phyloP scores from a whole-genome alignment of 1,140 invertebrate genomes.

The Temnothorax curvispinosus region DNA sequence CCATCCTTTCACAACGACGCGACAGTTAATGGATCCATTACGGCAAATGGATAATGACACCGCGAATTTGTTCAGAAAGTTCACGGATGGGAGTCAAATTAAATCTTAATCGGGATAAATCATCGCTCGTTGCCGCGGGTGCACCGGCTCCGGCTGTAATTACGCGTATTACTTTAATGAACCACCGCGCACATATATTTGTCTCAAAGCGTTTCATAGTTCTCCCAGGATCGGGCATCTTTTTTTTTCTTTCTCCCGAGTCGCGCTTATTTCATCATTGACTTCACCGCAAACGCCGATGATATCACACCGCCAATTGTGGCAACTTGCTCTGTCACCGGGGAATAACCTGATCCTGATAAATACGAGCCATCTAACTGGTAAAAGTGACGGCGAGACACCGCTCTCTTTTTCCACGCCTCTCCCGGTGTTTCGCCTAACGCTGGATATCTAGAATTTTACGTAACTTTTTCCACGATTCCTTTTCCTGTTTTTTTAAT shows the following conservation, averaged over 20 bases:
- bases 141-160: neutral
- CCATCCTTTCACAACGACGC: neutral
- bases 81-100: neutral
- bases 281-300: slow-evolving; percentile 49
- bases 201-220: slow-evolving; percentile 1
- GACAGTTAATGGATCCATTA: slow-evolving; percentile 61
- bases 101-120: slow-evolving; percentile 2
- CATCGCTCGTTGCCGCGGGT: neutral
- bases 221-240: neutral
- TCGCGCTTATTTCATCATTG: slow-evolving; percentile 57
- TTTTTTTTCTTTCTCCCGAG: neutral
- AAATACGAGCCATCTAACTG: neutral
- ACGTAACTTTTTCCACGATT: slow-evolving; percentile 28
- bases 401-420: slow-evolving; percentile 40
- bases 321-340: slow-evolving; percentile 56
- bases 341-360: slow-evolving; percentile 26
- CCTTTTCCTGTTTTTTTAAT: neutral
- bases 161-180: slow-evolving; percentile 10
- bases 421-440: slow-evolving; percentile 44
- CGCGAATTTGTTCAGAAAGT: slow-evolving; percentile 27
- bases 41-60: neutral
- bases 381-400: slow-evolving; percentile 36
- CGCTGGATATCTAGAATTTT: slow-evolving; percentile 21
- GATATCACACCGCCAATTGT: slow-evolving; percentile 58
- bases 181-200: neutral